phyloP scores from a whole-genome alignment of 2,888 invertebrate genomes.

The Lasioglossum leucozonium region DNA sequence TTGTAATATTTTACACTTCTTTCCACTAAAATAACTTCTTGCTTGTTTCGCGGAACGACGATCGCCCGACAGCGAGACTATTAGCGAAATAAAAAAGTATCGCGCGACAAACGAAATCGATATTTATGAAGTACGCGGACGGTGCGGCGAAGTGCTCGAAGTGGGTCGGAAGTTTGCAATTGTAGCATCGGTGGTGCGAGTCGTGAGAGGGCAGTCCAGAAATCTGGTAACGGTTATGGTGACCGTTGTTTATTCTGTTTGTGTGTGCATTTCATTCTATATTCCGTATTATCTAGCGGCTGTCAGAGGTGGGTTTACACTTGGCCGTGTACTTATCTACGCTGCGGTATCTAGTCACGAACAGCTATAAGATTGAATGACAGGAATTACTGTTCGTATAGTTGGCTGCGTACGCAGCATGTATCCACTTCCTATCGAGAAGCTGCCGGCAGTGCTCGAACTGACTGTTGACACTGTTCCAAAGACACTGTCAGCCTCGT shows the following conservation, averaged over 20 bases:
- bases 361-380: constrained; percentile 53
- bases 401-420: constrained; percentile 35
- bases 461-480: constrained; percentile 28
- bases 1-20: neutral
- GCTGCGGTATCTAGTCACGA: constrained; percentile 41
- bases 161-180: neutral
- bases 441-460: neutral
- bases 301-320: constrained; percentile 26
- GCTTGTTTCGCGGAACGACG: neutral
- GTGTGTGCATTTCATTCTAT: neutral
- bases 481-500: neutral
- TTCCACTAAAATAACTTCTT: neutral
- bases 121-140: neutral
- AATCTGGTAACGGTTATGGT: constrained; percentile 1
- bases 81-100: neutral
- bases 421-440: constrained; percentile 32
- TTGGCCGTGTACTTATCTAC: constrained; percentile 33
- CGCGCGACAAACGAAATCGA: neutral
- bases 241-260: constrained; percentile 35
- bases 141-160: neutral
- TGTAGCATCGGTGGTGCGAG: neutral
- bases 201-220: neutral
- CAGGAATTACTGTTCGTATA: constrained; percentile 42
- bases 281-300: constrained; percentile 23
- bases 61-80: neutral